phyloP scores from a whole-genome alignment of 2,797 vertebrate genomes.

The Micrastur ruficollis region DNA sequence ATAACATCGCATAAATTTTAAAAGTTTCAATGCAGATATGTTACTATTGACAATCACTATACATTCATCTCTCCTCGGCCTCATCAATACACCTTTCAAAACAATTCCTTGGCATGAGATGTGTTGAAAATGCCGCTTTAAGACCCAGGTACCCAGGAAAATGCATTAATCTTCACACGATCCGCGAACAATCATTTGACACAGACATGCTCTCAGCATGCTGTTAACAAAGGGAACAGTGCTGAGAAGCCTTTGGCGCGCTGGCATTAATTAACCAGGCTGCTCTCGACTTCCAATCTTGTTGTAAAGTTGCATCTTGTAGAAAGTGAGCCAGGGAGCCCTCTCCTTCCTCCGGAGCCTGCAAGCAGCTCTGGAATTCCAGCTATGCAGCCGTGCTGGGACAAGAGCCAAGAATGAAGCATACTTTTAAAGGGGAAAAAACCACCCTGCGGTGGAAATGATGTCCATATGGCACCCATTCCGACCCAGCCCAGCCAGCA shows the following conservation, averaged over 20 bases:
- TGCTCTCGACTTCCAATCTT: neutral
- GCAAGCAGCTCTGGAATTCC: slow-evolving; percentile 78
- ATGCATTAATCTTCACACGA: neutral
- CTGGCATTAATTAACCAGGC: slow-evolving; percentile 25
- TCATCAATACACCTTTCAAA: neutral
- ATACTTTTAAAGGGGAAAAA: slow-evolving; percentile 5
- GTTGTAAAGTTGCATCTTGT: neutral
- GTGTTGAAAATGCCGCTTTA: neutral
- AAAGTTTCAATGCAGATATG: neutral
- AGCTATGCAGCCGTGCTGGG: slow-evolving; percentile 78
- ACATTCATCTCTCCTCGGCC: neutral
- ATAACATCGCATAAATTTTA: neutral
- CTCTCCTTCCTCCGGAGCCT: slow-evolving; percentile 58
- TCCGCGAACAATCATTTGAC: neutral
- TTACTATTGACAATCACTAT: neutral
- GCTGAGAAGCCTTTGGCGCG: neutral
- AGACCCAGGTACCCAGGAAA: neutral
- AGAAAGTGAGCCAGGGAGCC: slow-evolving; percentile 8
- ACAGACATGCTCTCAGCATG: slow-evolving; percentile 17
- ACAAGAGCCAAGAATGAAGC: slow-evolving; percentile 57
- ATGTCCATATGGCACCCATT: neutral
- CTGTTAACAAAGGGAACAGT: slow-evolving; percentile 9
- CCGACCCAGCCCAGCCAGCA: neutral
- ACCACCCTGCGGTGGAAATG: neutral
- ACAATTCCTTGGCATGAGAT: neutral